Percentiles rank a stretch among this genome's conserved stretches.
Evolutionary conservation across 2,113 vertebrate species (phyloP).

Genomic region (Columba livia): DNA sequence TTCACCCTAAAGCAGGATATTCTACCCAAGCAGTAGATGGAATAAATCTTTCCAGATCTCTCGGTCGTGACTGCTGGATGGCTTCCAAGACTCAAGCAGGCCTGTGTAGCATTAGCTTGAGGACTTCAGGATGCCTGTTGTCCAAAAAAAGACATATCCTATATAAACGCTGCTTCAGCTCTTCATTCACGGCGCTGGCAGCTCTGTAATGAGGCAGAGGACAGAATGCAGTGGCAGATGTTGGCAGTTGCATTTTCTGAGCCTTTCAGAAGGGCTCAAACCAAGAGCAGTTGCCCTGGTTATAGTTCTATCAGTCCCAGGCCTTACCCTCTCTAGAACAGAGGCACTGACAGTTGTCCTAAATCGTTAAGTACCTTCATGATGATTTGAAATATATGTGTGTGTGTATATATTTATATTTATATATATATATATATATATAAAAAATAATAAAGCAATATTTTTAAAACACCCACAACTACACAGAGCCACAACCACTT

Average conservation of each 20-base stretch:
- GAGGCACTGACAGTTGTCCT: not conserved
- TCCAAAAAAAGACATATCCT: not conserved
- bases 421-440: no score
- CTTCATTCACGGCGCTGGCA: not conserved
- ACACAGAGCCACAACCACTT: not conserved
- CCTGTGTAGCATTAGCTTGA: not conserved
- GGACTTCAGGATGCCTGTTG: not conserved
- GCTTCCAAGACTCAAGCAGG: not conserved
- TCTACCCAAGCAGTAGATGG: not conserved
- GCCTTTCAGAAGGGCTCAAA: not conserved
- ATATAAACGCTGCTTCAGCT: not conserved
- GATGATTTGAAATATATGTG: not conserved
- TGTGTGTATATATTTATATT: no score
- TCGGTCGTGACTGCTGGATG: not conserved
- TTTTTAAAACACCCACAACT: not conserved
- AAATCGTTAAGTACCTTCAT: not conserved
- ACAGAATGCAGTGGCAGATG: not conserved
- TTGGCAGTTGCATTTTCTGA: fast-evolving
- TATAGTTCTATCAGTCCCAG: not conserved
- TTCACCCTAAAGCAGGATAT: not conserved
- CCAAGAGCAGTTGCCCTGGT: not conserved
- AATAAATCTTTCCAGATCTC: not conserved
- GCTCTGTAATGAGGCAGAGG: not conserved
- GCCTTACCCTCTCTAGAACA: not conserved
- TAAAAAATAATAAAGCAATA: no score